These are phyloP conservation scores for Pheosia tremula DNA, from an alignment of 2,888 invertebrate species.

Conservation along the genomic window DNA sequence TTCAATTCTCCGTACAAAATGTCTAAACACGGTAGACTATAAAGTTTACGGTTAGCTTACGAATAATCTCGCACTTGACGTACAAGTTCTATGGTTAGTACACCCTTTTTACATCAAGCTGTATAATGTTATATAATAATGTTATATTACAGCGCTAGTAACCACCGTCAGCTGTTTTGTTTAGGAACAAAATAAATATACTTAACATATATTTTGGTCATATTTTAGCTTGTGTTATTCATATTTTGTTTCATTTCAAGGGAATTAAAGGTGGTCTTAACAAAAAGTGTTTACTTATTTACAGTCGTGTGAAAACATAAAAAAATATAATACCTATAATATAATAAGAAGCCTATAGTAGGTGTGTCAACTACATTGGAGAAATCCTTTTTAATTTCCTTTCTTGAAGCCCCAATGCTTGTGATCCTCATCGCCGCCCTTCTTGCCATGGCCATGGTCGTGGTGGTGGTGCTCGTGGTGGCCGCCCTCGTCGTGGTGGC, in stretches of 20 bases:
- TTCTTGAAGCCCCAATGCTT: slow-evolving; percentile 90
- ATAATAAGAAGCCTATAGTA: slow-evolving; percentile 24
- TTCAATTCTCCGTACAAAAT: no score
- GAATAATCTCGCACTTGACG: no score
- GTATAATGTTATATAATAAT: no score
- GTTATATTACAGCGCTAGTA: no score
- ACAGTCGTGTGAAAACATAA: slow-evolving; percentile 23
- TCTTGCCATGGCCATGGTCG: slow-evolving; percentile 89
- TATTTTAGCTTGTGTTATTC: neutral
- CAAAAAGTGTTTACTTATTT: slow-evolving; percentile 46
- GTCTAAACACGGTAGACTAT: no score
- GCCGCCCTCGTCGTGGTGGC: slow-evolving; percentile 91
- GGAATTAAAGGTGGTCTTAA: slow-evolving; percentile 9
- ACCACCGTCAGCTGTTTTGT: no score
- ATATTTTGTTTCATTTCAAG: neutral
- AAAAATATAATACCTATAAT: slow-evolving; percentile 28
- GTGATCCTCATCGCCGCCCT: slow-evolving; percentile 91
- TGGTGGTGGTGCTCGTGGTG: slow-evolving; percentile 91
- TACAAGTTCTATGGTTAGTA: no score
- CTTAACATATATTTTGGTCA: no score
- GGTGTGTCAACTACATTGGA: slow-evolving; percentile 20
- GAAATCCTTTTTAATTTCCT: slow-evolving; percentile 62
- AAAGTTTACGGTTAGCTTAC: no score
- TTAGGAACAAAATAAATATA: no score
- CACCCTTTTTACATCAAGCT: no score